Conservation (phyloP, 2,888 invertebrate species). For the Eristalis arbustorum region DNA sequence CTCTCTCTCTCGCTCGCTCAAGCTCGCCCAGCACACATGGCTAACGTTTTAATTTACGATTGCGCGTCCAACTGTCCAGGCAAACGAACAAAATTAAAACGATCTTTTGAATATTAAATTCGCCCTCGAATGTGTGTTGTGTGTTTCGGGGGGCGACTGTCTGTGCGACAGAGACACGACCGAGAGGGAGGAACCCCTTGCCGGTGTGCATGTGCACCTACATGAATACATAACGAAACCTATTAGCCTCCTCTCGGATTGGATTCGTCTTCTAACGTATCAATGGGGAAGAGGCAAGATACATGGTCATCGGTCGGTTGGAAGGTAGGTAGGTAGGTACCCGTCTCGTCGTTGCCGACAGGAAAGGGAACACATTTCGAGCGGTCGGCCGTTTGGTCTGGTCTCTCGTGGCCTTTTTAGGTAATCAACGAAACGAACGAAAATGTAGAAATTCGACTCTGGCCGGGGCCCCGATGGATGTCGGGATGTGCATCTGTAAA, state of each 20-base stretch:
- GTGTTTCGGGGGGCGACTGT: not conserved
- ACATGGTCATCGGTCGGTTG: not conserved
- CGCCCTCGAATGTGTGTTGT: conserved; percentile 20
- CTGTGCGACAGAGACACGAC: not conserved
- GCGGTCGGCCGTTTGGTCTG: not conserved
- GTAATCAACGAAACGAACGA: conserved; percentile 45
- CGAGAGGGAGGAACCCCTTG: conserved; percentile 3
- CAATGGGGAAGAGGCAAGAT: conserved; percentile 24
- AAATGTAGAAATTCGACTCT: conserved; percentile 20
- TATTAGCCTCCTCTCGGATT: conserved; percentile 42
- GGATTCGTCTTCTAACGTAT: conserved; percentile 58
- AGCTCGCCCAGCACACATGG: conserved; percentile 20
- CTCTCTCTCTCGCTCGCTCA: not conserved
- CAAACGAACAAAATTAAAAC: conserved; percentile 28
- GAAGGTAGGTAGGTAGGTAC: not conserved
- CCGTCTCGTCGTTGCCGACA: conserved; percentile 1
- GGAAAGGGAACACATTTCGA: conserved; percentile 1
- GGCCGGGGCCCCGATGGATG: not conserved
- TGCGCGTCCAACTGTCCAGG: conserved; percentile 62
- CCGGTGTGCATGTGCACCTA: not conserved
- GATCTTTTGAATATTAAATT: conserved; percentile 70
- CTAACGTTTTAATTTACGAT: conserved; percentile 71
- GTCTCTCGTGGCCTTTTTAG: conserved; percentile 32
- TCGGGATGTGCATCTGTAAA: conserved; percentile 56
- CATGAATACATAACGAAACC: conserved; percentile 1